A percentile compares a stretch with the other conserved stretches of the same genome.
phyloP scores from a whole-genome alignment of 2,113 vertebrate genomes.

The Otolemur garnettii region DNA sequence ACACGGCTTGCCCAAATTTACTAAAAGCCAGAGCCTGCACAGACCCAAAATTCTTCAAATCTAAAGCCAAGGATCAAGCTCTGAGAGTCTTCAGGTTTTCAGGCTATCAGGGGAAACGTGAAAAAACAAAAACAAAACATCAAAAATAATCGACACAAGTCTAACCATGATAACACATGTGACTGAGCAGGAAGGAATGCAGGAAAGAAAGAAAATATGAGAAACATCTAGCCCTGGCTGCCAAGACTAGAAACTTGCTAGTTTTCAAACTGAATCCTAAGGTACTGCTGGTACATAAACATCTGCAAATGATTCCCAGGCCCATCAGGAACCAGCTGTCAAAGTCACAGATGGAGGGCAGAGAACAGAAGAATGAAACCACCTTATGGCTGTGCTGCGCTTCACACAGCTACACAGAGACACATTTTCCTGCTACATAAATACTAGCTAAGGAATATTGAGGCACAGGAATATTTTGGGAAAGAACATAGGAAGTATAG shows the following conservation, averaged over 20 bases:
- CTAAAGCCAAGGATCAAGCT: not conserved
- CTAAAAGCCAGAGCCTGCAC: not conserved
- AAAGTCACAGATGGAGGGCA: constrained; percentile 16
- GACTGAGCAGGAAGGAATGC: not conserved
- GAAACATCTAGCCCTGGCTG: not conserved
- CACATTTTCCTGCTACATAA: not conserved
- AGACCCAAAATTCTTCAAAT: not conserved
- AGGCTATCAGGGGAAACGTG: not conserved
- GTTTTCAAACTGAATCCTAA: constrained; percentile 45
- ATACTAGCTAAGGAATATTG: not conserved
- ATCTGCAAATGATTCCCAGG: not conserved
- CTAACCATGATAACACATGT: not conserved
- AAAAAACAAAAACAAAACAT: not conserved
- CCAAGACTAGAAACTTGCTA: not conserved
- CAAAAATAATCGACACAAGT: not conserved
- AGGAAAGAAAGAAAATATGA: constrained; percentile 53
- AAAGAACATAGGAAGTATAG: not conserved
- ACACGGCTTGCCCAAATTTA: constrained; percentile 23
- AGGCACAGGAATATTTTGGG: not conserved
- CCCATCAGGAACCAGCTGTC: not conserved
- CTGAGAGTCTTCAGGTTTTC: not conserved
- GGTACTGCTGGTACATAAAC: not conserved
- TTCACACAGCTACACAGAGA: not conserved
- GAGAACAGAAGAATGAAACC: constrained; percentile 24
- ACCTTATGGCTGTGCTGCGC: not conserved